Conservation (phyloP, 2,113 vertebrate species). For the Falco punctatus region DNA sequence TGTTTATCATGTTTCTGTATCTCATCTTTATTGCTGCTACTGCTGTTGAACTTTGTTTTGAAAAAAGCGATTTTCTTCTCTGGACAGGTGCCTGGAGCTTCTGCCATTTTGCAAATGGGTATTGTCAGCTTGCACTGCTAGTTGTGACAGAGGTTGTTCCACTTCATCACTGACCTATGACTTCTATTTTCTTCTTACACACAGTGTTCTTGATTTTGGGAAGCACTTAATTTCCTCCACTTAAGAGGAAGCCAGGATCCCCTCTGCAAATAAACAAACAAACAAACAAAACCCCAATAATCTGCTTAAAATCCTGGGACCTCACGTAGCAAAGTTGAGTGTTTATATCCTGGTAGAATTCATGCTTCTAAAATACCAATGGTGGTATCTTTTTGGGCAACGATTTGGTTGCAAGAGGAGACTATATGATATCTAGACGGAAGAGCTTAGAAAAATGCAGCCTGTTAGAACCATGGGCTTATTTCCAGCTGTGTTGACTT, state of each 20-base stretch:
- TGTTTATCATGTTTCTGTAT: neutral
- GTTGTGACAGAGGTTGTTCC: neutral
- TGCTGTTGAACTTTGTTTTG: neutral
- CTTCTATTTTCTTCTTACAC: neutral
- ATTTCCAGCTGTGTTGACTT: neutral
- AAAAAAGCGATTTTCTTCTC: neutral
- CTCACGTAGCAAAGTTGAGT: neutral
- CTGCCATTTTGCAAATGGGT: neutral
- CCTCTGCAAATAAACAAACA: neutral
- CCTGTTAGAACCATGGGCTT: neutral
- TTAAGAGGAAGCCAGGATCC: neutral
- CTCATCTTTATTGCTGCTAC: neutral
- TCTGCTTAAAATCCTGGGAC: neutral
- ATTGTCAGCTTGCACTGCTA: neutral
- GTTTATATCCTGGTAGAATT: neutral
- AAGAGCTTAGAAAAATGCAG: neutral
- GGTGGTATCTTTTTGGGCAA: neutral
- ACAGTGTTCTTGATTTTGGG: neutral
- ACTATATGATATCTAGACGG: neutral
- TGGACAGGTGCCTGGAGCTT: neutral
- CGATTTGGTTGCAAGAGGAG: neutral
- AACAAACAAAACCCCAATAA: neutral
- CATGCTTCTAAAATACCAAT: neutral
- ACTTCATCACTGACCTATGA: neutral
- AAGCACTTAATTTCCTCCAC: neutral